A percentile compares a stretch with the other conserved stretches of the same genome.
Evolutionary conservation across 2,888 invertebrate genomes (phyloP).

Genomic region (Xestia rhomboidea): DNA sequence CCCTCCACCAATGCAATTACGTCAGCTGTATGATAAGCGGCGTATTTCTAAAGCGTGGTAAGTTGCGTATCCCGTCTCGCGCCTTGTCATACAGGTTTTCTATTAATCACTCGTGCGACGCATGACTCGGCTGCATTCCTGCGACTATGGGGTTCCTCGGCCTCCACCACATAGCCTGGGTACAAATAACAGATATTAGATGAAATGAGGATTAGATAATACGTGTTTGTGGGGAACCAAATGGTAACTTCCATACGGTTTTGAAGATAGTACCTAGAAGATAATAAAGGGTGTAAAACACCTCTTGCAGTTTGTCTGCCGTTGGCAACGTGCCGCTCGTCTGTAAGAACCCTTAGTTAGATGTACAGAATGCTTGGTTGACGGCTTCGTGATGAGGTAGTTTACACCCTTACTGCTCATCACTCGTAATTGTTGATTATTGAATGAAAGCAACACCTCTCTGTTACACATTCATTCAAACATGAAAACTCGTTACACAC

Average conservation of each 20-base stretch:
- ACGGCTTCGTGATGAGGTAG: too few species aligned
- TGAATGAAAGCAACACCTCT: not conserved
- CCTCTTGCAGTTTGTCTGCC: too few species aligned
- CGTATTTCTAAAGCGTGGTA: conserved; percentile 54
- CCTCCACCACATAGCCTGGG: conserved; percentile 55
- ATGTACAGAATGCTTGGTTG: too few species aligned
- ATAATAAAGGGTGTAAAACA: too few species aligned
- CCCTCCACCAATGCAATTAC: conserved; percentile 40
- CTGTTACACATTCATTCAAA: not conserved
- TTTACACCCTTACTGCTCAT: not conserved
- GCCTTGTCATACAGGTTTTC: conserved; percentile 77
- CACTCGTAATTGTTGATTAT: not conserved
- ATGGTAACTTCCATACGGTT: not conserved
- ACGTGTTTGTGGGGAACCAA: not conserved
- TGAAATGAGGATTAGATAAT: conserved; percentile 25
- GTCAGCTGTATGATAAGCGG: conserved; percentile 52
- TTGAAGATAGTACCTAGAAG: not conserved
- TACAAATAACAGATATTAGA: conserved; percentile 52
- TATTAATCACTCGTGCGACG: conserved; percentile 79
- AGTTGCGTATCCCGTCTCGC: conserved; percentile 58
- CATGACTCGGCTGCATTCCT: conserved; percentile 81
- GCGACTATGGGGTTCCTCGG: conserved; percentile 71
- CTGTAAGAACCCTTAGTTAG: too few species aligned
- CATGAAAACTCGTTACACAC: not conserved
- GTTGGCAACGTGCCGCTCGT: too few species aligned